These are phyloP conservation scores for Oryzias curvinotus DNA, from an alignment of 2,113 vertebrate genomes.

Conservation along the genomic window DNA sequence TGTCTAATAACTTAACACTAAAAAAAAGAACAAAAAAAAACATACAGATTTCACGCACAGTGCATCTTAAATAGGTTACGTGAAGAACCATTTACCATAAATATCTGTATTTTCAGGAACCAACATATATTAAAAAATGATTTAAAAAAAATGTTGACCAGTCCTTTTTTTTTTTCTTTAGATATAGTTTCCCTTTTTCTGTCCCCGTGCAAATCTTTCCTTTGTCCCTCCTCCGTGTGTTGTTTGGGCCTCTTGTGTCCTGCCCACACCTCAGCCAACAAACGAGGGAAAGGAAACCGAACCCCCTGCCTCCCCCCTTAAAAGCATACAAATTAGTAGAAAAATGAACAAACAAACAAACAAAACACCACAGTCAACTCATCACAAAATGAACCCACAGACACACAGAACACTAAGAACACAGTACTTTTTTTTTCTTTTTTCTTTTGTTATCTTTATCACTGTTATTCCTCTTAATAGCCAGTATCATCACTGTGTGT, in stretches of 20 bases:
- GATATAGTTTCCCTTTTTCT: constrained; percentile 50
- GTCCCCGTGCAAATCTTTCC: constrained; percentile 56
- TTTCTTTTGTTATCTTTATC: constrained; percentile 46
- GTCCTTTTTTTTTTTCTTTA: constrained; percentile 50
- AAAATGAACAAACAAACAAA: constrained; percentile 70
- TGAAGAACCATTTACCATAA: constrained; percentile 82
- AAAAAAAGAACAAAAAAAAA: constrained; percentile 35
- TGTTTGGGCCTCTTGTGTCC: constrained; percentile 25
- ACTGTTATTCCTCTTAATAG: constrained; percentile 53
- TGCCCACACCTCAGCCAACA: constrained; percentile 36
- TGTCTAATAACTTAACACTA: constrained; percentile 80
- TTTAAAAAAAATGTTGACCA: constrained; percentile 58
- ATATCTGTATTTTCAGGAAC: constrained; percentile 78
- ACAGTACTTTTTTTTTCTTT: constrained; percentile 62
- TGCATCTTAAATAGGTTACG: constrained; percentile 83
- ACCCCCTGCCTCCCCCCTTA: constrained; percentile 32
- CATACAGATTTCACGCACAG: constrained; percentile 76
- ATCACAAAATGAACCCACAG: constrained; percentile 80
- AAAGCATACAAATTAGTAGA: constrained; percentile 77
- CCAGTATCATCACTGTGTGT: constrained; percentile 46
- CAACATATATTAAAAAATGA: constrained; percentile 79
- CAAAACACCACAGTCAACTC: constrained; percentile 78
- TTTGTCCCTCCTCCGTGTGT: constrained; percentile 39
- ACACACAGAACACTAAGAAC: constrained; percentile 82
- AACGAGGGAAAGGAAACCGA: constrained; percentile 61